Evolutionary conservation across 2,113 vertebrate species (phyloP), one percentile per base, ranked within the genome.

Genomic region (Alosa alosa): DNA sequence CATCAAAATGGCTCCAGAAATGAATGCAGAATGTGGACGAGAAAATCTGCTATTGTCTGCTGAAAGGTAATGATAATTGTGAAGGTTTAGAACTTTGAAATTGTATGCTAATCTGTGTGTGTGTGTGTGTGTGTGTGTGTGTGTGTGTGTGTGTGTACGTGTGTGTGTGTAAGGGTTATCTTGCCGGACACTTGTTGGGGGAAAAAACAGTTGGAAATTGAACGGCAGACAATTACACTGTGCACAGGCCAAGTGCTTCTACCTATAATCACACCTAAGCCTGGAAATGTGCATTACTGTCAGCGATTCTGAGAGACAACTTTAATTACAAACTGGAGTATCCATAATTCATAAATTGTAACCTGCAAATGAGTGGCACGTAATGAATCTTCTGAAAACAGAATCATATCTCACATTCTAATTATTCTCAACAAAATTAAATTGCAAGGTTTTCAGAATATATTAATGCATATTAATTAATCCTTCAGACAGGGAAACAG

Each of bases 381-480:
- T 90, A 92, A 92, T 91, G 91, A 91, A 91, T 90, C 86, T 47
- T 50, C 87, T 45, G 84, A 55, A 85, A 83, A 84, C 85, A 36
- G 83, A 90, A 88, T 89, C 15, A 82, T 89, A 92, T 92, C 87
- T 82, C 90, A 86, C 46, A 4, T 90, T 91, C 87, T 91, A 93
- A 92, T 93, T 92, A 92, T 90, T 91, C 44, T 84, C 72, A 15
- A 75, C n/a, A 85, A 90, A 93, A 93, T 93, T 90, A 93, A 93
- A 90, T 81, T 31, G 87, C 22, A 8, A 85, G 91, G 50, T 91
- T 91, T 89, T 90, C 86, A 91, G 81, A 90, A 89, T 90, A 89
- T 88, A 90, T 91, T 90, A 93, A 93, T 89, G 93, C 91, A 91
- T 90, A 90, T 92, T 92, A 92, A 94, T 93, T 90, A 90, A 89